Base-by-base conservation (phyloP, 2,888 invertebrate species). In the Anagyrus pseudococci region DNA sequence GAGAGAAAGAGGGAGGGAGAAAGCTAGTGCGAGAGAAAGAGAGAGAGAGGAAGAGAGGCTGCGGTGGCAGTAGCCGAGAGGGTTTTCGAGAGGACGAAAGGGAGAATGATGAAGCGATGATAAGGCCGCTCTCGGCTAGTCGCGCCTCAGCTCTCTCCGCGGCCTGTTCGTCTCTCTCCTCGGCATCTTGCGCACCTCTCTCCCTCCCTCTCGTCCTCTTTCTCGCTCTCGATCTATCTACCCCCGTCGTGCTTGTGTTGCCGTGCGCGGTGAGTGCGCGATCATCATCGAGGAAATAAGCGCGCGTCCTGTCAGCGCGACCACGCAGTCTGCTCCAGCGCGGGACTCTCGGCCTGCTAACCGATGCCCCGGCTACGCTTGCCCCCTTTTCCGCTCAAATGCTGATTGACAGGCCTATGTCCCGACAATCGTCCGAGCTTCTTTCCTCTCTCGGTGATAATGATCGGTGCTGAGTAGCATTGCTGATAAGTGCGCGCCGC, bases 31-130 rank as follows among this genome's bases (percentile, higher is more conserved):
- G 1, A 4, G 20, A 19, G 47, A 20, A 23, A 47, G 33, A 26
- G 19, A 29, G 26, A 43, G 22, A 25, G 22, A 1, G 15, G 19
- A 10, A 13, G 26, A 49, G 37, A 25, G 25, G 4, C 19, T 7
- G 19, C 41, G 47, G 25, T 25, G 59, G n/a, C n/a, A n/a, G n/a
- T n/a, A n/a, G n/a, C n/a, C n/a, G n/a, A n/a, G n/a, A n/a, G n/a
- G n/a, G n/a, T n/a, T n/a, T n/a, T n/a, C n/a, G n/a, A n/a, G n/a
- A n/a, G n/a, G n/a, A n/a, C n/a, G 64, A 68, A 69, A 67, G 68
- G 70, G 71, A 72, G 74, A 78, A 75, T 73, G 75, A 77, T 75
- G 75, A 70, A 68, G 70, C 75, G 77, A 76, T 79, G 80, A 80
- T 80, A 79, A 79, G 77, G 43, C 26, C 47, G n/a, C 37, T 55